phyloP scores from a whole-genome alignment of 2,113 vertebrate genomes.

The Arenaria interpres region DNA sequence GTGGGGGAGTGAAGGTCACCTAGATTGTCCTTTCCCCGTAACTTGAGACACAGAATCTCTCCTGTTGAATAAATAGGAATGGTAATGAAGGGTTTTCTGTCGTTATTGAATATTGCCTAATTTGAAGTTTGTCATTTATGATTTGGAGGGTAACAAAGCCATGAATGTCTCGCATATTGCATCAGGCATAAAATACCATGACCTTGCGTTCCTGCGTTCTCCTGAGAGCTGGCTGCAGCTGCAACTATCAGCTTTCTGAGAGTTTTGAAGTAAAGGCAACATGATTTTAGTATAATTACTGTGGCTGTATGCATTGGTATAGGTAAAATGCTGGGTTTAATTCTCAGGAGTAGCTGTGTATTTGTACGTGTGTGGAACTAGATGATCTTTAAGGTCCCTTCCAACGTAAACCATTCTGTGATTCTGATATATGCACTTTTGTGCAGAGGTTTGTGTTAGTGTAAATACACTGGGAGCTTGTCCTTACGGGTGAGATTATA shows the following conservation, averaged over 20 bases:
- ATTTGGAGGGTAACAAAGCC: neutral
- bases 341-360: neutral
- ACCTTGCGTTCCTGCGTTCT: neutral
- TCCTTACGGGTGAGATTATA: neutral
- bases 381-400: neutral
- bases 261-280: neutral
- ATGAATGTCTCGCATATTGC: neutral
- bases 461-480: neutral
- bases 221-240: neutral
- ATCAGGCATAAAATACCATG: neutral
- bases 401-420: neutral
- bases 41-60: neutral
- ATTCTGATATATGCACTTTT: neutral
- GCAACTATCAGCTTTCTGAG: neutral
- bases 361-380: neutral
- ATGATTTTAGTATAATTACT: neutral
- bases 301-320: neutral
- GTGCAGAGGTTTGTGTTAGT: neutral
- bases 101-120: rapidly evolving
- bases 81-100: neutral
- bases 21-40: rapidly evolving
- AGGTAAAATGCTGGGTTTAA: neutral
- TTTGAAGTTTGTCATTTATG: neutral
- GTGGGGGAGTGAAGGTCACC: neutral
- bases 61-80: neutral